Evolutionary conservation across 2,113 vertebrate genomes (phyloP), one percentile per base, ranked within the genome.

Genomic region (Poeciliopsis occidentalis): DNA sequence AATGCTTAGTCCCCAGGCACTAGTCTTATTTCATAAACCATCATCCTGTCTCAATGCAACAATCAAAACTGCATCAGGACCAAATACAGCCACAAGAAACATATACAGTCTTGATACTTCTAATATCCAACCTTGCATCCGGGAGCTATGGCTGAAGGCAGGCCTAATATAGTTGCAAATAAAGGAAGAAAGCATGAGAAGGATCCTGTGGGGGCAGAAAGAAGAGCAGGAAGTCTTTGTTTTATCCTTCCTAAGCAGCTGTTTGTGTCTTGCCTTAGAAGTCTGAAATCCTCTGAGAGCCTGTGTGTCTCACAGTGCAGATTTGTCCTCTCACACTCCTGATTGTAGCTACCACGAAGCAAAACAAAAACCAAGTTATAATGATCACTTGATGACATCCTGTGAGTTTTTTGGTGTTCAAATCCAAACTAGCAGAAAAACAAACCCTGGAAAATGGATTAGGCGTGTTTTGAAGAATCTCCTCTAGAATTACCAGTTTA

Each of bases 1-100:
- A 75, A 84, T 44, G 57, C 67, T 68, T 31, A 31, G 67, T 84
- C 81, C 84, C 64, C 67, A 60, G 78, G 81, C 73, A 71, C 73
- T 67, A 30, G 71, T 86, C 80, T 87, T 67, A 67, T 92, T 91
- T 88, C 82, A 91, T 90, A 91, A 92, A 87, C 86, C 73, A 79
- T 80, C 63, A 54, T 81, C 83, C 64, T 17, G 51, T 90, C 85
- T 85, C 86, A 88, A 83, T 87, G 89, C 78, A 83, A 65, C 24
- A 10, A 88, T 92, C 80, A 88, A 87, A 89, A 85, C 82, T 60
- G 60, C 80, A 76, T 87, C 69, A 29, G 62, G 77, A 93, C 86
- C 87, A 91, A 89, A 79, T 79, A 79, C 0, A 44, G 75, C 70
- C 87, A 84, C 63, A 85, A 84, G 78, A 85, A 71, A 57, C 26